phyloP scores from a whole-genome alignment of 2,888 invertebrate species.

The Polyommatus icarus region DNA sequence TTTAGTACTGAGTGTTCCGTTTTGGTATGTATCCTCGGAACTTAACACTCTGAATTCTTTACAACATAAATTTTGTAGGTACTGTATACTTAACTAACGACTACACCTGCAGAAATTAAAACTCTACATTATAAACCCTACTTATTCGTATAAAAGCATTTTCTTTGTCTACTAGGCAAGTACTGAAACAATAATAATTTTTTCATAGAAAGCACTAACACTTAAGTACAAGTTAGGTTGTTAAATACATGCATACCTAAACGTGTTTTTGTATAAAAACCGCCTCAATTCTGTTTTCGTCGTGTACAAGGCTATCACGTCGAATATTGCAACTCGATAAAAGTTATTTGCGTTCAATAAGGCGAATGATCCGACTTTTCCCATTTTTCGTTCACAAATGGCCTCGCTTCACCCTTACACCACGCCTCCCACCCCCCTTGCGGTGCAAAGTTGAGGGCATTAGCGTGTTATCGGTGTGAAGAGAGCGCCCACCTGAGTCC shows the following conservation, averaged over 20 bases:
- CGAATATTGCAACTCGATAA: constrained; percentile 68
- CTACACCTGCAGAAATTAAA: too few species aligned
- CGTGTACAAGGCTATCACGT: constrained; percentile 41
- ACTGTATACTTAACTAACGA: too few species aligned
- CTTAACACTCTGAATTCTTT: not conserved
- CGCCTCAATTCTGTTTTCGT: constrained; percentile 8
- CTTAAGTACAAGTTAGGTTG: not conserved
- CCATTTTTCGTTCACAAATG: constrained; percentile 71
- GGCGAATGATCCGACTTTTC: constrained; percentile 76
- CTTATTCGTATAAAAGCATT: too few species aligned
- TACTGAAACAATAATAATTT: not conserved
- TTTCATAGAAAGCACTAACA: not conserved
- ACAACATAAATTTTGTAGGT: too few species aligned
- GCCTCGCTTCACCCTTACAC: constrained; percentile 48
- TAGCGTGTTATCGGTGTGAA: constrained; percentile 80
- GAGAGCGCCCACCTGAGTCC: constrained; percentile 76
- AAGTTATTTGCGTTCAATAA: constrained; percentile 78
- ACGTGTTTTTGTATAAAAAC: constrained; percentile 37
- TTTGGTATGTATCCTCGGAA: not conserved
- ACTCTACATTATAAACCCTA: too few species aligned
- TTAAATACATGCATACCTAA: not conserved
- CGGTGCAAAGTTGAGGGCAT: constrained; percentile 81
- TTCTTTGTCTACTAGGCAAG: not conserved
- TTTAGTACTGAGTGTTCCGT: not conserved
- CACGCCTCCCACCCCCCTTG: constrained; percentile 56